Conservation (phyloP, 2,797 vertebrate genomes). For the Spheniscus humboldti region DNA sequence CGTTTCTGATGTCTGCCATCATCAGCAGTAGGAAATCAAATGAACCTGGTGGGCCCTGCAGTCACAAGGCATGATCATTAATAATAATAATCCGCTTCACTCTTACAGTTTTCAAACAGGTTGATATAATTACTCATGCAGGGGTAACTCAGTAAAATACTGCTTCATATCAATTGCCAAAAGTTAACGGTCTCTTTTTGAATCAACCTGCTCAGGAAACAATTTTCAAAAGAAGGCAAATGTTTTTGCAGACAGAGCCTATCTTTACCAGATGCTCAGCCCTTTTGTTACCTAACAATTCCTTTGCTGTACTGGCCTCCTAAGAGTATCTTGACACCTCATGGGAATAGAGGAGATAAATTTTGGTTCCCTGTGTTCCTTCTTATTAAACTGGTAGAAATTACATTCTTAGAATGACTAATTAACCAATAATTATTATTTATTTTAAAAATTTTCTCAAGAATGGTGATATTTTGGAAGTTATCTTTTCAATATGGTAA, state of each 20-base stretch:
- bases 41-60: conserved; percentile 92
- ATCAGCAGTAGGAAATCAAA: conserved; percentile 94
- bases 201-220: neutral
- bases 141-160: neutral
- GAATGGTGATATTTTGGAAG: neutral
- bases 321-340: neutral
- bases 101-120: neutral
- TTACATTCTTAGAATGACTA: neutral
- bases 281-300: neutral
- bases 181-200: neutral
- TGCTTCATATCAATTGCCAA: neutral
- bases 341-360: neutral
- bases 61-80: neutral
- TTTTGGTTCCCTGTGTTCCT: neutral
- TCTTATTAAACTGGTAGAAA: neutral
- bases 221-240: neutral
- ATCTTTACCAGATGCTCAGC: neutral
- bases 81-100: neutral
- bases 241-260: neutral
- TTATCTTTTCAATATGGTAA: neutral
- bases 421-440: neutral
- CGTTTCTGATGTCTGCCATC: conserved; percentile 95
- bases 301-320: neutral
- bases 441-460: neutral
- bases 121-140: neutral